These are phyloP conservation scores for Phyllotreta cruciferae DNA, from an alignment of 2,888 invertebrate genomes.

Conservation along the genomic window DNA sequence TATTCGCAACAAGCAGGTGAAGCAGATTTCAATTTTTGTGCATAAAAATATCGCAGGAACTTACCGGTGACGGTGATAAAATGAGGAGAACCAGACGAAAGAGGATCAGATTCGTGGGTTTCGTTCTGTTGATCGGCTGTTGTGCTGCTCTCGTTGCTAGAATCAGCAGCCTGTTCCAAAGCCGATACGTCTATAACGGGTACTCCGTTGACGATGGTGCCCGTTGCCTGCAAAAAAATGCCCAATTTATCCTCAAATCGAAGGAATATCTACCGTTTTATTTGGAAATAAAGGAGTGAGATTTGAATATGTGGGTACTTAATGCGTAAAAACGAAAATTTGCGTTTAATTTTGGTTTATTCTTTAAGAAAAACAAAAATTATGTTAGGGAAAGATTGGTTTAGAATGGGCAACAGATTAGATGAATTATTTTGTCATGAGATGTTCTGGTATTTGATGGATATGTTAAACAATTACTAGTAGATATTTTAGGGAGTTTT, in stretches of 20 bases:
- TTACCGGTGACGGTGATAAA: conserved; percentile 78
- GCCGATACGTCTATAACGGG: conserved; percentile 61
- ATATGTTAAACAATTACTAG: too few species aligned
- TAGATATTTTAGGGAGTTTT: too few species aligned
- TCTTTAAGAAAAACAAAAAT: too few species aligned
- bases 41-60: neutral
- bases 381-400: too few species aligned
- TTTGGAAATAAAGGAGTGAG: neutral
- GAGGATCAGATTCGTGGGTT: conserved; percentile 63
- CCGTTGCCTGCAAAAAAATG: conserved; percentile 48
- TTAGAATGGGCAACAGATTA: too few species aligned
- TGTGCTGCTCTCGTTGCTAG: conserved; percentile 64
- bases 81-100: conserved; percentile 63
- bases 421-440: too few species aligned
- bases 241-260: conserved; percentile 11
- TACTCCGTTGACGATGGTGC: conserved; percentile 57
- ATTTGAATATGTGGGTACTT: neutral
- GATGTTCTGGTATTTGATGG: too few species aligned
- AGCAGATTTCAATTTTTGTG: neutral
- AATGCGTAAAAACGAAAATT: too few species aligned
- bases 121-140: conserved; percentile 51
- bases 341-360: too few species aligned
- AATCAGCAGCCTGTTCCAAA: conserved; percentile 65
- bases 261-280: conserved; percentile 18
- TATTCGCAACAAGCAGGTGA: too few species aligned